Evolutionary conservation across 1,140 invertebrate species (phyloP), one percentile per base, ranked within the genome.

Genomic region (Euglossa dilemma): DNA sequence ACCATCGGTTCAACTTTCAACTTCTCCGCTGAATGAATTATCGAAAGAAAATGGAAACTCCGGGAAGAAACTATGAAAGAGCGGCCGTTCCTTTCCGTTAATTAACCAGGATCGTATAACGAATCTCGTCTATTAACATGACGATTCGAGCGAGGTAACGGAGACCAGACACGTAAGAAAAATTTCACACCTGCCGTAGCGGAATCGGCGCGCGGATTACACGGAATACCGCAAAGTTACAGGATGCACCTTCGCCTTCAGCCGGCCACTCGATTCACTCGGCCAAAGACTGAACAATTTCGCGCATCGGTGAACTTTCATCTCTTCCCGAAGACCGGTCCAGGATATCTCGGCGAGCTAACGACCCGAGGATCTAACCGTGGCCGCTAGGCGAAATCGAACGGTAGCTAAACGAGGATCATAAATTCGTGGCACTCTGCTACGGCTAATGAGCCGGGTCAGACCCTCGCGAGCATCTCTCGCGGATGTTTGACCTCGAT

Each of bases 401-500:
- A 47, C 43, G 20, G 69, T 63, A 63, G 69, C 14, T 36, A 6
- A 71, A 50, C 47, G 47, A 45, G 16, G 18, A 23, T n/a, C 50
- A 74, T 54, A 64, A 28, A 75, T 80, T 61, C 57, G 47, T n/a
- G 45, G 18, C 6, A 36, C 20, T 67, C 12, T 18, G 23, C 7
- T 11, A 16, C 20, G n/a, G 54, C 28, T 85, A 88, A 88, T 88
- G 76, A 85, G 80, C 28, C 66, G 67, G 64, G 75, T 83, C 72
- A 75, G 57, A 80, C 70, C 2, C 69, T 54, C 25, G 74, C 76
- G 43, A 56, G 23, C 81, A 89, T 66, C 82, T 80, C 81, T 87
- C 72, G 85, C 47, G 63, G 61, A 86, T 86, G 70, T 45, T 50
- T 88, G 88, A 84, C 85, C 88, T 86, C 74, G 73, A 89, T 89